Evolutionary conservation across 2,888 invertebrate species (phyloP).

Genomic region (Mantis religiosa): DNA sequence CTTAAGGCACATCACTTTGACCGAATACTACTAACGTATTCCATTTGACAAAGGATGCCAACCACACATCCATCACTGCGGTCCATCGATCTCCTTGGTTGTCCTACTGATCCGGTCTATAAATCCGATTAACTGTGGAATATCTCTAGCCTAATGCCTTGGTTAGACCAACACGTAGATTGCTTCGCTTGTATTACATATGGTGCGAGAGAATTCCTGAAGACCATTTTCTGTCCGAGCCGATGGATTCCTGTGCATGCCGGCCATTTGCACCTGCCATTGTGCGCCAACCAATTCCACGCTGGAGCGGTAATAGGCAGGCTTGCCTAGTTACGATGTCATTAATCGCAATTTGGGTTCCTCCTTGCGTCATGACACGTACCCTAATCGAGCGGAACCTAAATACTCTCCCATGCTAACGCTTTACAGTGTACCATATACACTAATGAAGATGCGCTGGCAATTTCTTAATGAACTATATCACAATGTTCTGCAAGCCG

Average conservation of each 20-base stretch:
- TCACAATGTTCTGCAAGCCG: background rate
- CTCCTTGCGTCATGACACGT: background rate
- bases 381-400: background rate
- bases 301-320: background rate
- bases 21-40: background rate
- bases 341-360: background rate
- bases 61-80: background rate
- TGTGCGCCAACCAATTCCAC: background rate
- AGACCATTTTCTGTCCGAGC: background rate
- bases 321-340: background rate
- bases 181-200: background rate
- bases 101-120: background rate
- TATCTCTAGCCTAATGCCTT: background rate
- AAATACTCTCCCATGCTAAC: background rate
- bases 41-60: background rate
- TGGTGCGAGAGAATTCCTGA: background rate
- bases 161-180: background rate
- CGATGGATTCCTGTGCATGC: constrained; percentile 3
- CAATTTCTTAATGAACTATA: background rate
- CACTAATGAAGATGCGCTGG: background rate
- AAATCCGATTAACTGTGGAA: background rate
- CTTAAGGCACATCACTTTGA: background rate
- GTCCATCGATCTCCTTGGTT: background rate
- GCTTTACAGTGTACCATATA: background rate
- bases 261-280: constrained; percentile 6